These are phyloP conservation scores for Anableps anableps DNA, from an alignment of 2,797 vertebrate genomes.

Conservation along the genomic window DNA sequence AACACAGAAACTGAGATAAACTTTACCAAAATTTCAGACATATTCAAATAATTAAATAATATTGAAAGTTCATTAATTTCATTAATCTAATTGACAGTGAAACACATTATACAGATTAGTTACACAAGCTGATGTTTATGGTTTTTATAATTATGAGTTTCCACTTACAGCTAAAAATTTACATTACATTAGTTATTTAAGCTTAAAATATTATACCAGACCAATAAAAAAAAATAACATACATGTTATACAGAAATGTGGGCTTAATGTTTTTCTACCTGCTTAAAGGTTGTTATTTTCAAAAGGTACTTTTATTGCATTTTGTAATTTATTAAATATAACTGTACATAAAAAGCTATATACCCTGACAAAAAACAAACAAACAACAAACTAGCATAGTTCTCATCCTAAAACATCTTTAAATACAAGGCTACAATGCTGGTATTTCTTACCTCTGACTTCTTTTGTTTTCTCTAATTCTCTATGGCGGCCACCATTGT, in stretches of 20 bases:
- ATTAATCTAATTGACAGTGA: not conserved
- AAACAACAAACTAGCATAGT: not conserved
- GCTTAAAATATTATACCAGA: not conserved
- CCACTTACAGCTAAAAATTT: not conserved
- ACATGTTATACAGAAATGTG: not conserved
- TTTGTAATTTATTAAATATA: not conserved
- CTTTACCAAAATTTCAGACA: not conserved
- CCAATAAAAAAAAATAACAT: not conserved
- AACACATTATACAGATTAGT: not conserved
- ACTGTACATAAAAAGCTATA: not conserved
- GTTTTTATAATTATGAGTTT: too few species aligned
- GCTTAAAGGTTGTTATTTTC: not conserved
- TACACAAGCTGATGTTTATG: not conserved
- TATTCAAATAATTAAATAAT: not conserved
- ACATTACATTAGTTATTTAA: not conserved
- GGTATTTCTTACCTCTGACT: constrained; percentile 1
- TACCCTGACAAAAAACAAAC: not conserved
- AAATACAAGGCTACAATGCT: constrained; percentile 12
- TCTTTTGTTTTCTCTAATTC: constrained; percentile 29
- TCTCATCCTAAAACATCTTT: not conserved
- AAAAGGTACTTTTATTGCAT: not conserved
- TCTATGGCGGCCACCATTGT: constrained; percentile 28
- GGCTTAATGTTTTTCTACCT: not conserved
- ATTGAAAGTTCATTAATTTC: not conserved
- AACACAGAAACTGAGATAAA: too few species aligned